These are phyloP conservation scores for Drosophila setosimentum DNA, from an alignment of 2,888 invertebrate genomes.

Conservation along the genomic window DNA sequence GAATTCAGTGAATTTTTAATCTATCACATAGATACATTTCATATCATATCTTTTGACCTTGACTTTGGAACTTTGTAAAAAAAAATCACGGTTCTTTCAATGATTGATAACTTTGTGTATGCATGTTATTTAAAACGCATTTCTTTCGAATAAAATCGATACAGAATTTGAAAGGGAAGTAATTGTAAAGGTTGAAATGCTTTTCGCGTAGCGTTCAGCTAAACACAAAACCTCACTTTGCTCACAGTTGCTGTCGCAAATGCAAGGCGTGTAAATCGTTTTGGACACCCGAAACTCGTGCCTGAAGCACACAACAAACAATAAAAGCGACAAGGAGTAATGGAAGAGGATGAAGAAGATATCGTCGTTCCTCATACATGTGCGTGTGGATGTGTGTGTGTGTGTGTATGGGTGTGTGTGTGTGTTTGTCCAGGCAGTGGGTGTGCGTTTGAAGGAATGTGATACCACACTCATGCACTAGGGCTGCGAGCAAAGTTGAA, in stretches of 20 bases:
- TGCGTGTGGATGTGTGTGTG: conserved; percentile 21
- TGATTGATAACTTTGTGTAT: not conserved
- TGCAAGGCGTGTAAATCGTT: conserved; percentile 67
- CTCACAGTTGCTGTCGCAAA: conserved; percentile 17
- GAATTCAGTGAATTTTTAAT: too few species aligned
- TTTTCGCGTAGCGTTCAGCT: conserved; percentile 9
- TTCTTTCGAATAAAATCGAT: not conserved
- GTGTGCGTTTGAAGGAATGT: conserved; percentile 52
- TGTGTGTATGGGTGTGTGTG: conserved; percentile 6
- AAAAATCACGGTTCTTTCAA: not conserved
- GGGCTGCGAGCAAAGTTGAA: conserved; percentile 29
- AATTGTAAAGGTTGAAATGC: conserved; percentile 13
- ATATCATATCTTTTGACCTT: not conserved
- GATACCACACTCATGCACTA: conserved; percentile 45
- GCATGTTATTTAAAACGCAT: not conserved
- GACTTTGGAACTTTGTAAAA: not conserved
- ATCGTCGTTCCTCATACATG: conserved; percentile 46
- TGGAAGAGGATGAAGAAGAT: conserved; percentile 17
- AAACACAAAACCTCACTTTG: conserved; percentile 28
- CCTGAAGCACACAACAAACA: conserved; percentile 46
- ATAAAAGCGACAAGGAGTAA: conserved; percentile 33
- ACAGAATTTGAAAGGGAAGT: not conserved
- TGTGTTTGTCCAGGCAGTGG: conserved; percentile 60
- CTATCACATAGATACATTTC: not conserved
- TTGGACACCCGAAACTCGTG: conserved; percentile 65